phyloP scores from a whole-genome alignment of 2,113 vertebrate species.

The Tichodroma muraria region DNA sequence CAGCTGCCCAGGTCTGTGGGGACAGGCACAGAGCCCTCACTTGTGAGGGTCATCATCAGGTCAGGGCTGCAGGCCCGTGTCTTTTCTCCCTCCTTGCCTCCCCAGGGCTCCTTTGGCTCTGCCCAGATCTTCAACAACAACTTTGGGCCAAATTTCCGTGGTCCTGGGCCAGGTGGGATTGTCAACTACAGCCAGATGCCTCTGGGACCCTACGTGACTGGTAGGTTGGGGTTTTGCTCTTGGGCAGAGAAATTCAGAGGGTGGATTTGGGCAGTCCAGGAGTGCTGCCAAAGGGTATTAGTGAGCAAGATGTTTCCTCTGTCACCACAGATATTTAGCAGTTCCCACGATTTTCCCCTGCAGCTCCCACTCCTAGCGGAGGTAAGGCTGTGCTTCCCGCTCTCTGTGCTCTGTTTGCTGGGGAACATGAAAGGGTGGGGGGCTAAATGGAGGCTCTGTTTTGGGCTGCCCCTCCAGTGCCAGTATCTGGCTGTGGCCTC shows the following conservation, averaged over 20 bases:
- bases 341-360: conserved; percentile 25
- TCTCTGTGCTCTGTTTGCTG: rapidly evolving
- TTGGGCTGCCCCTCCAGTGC: background rate
- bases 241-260: background rate
- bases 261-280: background rate
- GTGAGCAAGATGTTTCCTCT: conserved; percentile 5
- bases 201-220: conserved; percentile 93
- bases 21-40: rapidly evolving
- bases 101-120: conserved; percentile 84
- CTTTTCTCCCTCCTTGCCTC: background rate
- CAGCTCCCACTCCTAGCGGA: conserved; percentile 52
- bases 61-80: background rate
- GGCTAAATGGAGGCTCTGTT: background rate
- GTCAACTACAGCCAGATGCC: conserved; percentile 99
- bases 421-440: background rate
- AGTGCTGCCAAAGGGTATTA: background rate
- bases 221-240: conserved; percentile 63
- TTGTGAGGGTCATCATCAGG: rapidly evolving
- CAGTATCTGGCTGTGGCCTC: rapidly evolving
- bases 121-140: conserved; percentile 90
- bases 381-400: conserved; percentile 37
- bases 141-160: conserved; percentile 87
- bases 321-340: conserved; percentile 73
- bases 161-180: conserved; percentile 85
- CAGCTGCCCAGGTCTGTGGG: conserved; percentile 79